Conservation (phyloP, 2,113 vertebrate genomes). For the Numenius arquata region DNA sequence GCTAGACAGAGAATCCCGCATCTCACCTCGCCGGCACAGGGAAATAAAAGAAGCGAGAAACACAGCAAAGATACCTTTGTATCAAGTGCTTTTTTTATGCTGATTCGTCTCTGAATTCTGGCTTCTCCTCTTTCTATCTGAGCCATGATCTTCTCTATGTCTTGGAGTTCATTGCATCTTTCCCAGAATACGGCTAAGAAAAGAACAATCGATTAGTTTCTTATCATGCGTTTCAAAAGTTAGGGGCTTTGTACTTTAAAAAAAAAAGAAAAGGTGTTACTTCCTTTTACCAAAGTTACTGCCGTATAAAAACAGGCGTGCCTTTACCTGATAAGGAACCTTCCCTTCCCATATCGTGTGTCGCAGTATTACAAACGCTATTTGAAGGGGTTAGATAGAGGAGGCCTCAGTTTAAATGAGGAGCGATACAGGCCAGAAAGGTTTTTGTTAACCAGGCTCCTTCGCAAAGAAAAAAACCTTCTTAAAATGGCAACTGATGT, state of each 20-base stretch:
- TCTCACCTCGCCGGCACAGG: not conserved
- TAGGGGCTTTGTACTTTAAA: not conserved
- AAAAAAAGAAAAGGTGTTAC: not conserved
- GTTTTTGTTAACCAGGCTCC: not conserved
- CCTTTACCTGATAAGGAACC: not conserved
- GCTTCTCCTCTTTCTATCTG: slow-evolving; percentile 99
- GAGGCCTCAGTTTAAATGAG: not conserved
- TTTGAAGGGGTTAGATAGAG: not conserved
- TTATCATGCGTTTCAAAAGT: not conserved
- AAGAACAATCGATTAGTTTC: not conserved
- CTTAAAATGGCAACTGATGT: not conserved
- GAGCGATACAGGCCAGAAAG: not conserved
- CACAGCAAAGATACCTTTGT: slow-evolving; percentile 83
- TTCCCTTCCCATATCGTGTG: not conserved
- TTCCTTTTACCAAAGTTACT: not conserved
- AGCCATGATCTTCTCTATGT: slow-evolving; percentile 99
- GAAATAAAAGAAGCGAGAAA: not conserved
- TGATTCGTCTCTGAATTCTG: slow-evolving; percentile 96
- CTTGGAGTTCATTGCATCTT: slow-evolving; percentile 96
- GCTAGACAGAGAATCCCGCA: not conserved
- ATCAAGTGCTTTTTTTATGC: slow-evolving; percentile 98
- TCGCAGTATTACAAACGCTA: not conserved
- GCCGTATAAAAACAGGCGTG: not conserved
- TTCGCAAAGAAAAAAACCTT: not conserved
- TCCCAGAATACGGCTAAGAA: slow-evolving; percentile 96